phyloP scores from a whole-genome alignment of 1,140 invertebrate species.

The Pantala flavescens region DNA sequence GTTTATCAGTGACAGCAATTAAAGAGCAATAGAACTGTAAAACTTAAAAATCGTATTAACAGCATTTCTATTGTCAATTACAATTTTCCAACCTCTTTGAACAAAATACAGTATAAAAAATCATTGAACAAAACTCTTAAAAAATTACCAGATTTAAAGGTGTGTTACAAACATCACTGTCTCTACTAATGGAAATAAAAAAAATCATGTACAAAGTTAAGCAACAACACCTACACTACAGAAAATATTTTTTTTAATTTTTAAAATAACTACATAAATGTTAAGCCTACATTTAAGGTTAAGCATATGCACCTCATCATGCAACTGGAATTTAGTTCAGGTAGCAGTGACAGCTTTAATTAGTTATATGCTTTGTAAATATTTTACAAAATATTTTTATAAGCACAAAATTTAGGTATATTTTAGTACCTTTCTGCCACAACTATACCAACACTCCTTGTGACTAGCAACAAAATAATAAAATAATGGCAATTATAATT shows the following conservation, averaged over 20 bases:
- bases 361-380: background rate
- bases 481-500: constrained; percentile 11
- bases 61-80: background rate
- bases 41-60: background rate
- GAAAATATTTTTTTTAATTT: constrained; percentile 2
- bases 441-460: constrained; percentile 13
- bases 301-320: background rate
- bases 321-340: background rate
- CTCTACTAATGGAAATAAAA: constrained; percentile 7
- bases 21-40: constrained; percentile 8
- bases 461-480: constrained; percentile 3
- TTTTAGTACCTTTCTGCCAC: background rate
- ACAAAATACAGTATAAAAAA: constrained; percentile 4
- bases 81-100: background rate
- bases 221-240: constrained; percentile 11
- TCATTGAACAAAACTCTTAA: background rate
- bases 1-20: constrained; percentile 6
- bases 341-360: constrained; percentile 13
- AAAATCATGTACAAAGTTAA: constrained; percentile 4
- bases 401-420: background rate
- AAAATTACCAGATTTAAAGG: background rate
- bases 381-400: constrained; percentile 7
- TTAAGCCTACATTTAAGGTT: background rate
- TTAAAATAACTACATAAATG: constrained; percentile 1
- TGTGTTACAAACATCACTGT: constrained; percentile 6